Base-by-base conservation (phyloP, 2,888 invertebrate species). In the Hipparchia sbordonii region DNA sequence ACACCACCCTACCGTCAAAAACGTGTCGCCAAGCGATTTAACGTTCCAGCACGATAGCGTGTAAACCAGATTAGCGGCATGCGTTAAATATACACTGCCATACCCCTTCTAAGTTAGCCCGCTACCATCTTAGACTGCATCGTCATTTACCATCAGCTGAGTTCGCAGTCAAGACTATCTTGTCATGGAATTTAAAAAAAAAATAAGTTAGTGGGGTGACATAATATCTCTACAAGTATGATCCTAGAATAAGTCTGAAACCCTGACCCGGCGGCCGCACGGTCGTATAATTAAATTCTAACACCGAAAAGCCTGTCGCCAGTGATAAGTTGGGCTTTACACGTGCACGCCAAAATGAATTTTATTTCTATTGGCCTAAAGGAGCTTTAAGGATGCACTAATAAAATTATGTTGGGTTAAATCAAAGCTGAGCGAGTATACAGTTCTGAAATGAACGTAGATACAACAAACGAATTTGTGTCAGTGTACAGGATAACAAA, bases 251-350 rank as follows among this genome's bases (percentile, higher is more conserved):
- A 46, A n/a, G 51, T 65, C 65, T 59, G 54, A 61, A 70, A 45
- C 62, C 70, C 56, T 56, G 56, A 45, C 70, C 70, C 48, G 46
- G 56, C n/a, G 57, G 70, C 59, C 9, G 12, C 48, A 56, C 70
- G 65, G 70, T 51, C 33, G n/a, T 56, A 71, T 65, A 71, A 71
- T 71, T 70, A 72, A 72, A 72, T 66, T 66, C 70, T 72, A 61
- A 46, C 60, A 60, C 60, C 65, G 57, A 68, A 67, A 68, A 68
- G 68, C 68, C 68, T 60, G 68, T 69, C 69, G 39, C 69, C 9
- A 61, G 52, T 52, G 69, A 69, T 52, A 61, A 61, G 60, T 61
- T 51, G 23, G 39, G 8, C 9, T 33, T 8, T 69, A 39, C 51
- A 39, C 48, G 52, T 52, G 60, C 52, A 61, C n/a, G 39, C 60